Base-by-base conservation (phyloP, 1,140 invertebrate species). In the Microplitis mediator region DNA sequence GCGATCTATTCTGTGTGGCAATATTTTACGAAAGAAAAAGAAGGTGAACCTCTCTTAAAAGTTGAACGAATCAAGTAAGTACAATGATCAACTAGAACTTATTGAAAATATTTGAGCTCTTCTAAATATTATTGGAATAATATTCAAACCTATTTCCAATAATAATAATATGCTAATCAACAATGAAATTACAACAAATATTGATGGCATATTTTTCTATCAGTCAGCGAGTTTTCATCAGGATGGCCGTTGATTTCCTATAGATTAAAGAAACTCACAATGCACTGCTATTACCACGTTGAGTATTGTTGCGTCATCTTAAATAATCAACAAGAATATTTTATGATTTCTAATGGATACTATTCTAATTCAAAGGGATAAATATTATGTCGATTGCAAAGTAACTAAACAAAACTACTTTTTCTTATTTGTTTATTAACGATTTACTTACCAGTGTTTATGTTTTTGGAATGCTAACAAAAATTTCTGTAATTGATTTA, bases 201-300 rank as follows among this genome's bases (percentile, higher is more conserved):
- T 63, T 14, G 61, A 63, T 63, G 32, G 34, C 13, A 32, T 63
- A 13, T 36, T 63, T 4, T 14, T 63, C 1, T 36, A 65, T 14
- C 8, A 39, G 45, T 65, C 63, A 5, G 63, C 63, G 6, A 65
- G 6, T 23, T 45, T 65, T 65, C 63, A 65, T 23, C 63, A 65
- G 45, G 63, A 3, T 50, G 34, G 45, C 16, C 39, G 23, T 16
- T 3, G 36, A 16, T 65, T 65, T 11, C 63, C 35, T 1, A n/a
- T 14, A 6, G n/a, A 65, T 5, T 0, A n/a, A 65, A 50, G 36
- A 36, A 65, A 65, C 45, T n/a, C 36, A 14, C 63, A 65, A 8
- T 65, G 63, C n/a, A 50, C 39, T 13, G 63, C 63, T 4, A 65
- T 65, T 65, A 6, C 34, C n/a, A 31, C 63, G 4, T 34, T 13